These are phyloP conservation scores for Phymatocera aterrima DNA, from an alignment of 2,888 invertebrate genomes.

Conservation along the genomic window DNA sequence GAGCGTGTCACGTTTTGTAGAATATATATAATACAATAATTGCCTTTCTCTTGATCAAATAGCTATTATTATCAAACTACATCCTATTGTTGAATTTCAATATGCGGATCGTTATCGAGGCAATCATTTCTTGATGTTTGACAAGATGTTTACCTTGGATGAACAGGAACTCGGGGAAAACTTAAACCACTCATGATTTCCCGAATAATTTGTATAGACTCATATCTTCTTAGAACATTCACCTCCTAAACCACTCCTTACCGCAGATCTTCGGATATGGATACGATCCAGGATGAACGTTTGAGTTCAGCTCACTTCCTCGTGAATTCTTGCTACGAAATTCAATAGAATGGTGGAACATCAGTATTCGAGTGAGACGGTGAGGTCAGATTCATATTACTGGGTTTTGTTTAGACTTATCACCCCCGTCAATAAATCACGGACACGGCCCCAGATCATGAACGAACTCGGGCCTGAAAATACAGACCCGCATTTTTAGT, in stretches of 20 bases:
- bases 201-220: neutral
- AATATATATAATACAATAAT: neutral
- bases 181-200: constrained; percentile 5
- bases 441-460: neutral
- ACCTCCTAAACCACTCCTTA: neutral
- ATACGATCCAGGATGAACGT: no score
- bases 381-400: neutral
- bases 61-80: neutral
- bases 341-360: neutral
- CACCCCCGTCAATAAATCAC: neutral
- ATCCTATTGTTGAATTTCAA: neutral
- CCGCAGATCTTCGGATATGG: neutral
- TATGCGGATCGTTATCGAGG: neutral
- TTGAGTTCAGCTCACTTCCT: neutral
- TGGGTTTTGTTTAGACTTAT: neutral
- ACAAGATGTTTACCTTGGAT: constrained; percentile 10
- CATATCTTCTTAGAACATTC: neutral
- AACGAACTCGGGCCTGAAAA: no score
- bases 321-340: neutral
- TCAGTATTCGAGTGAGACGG: neutral
- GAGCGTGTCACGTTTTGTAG: neutral
- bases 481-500: no score
- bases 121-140: neutral
- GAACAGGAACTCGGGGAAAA: constrained; percentile 31
- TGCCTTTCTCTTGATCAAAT: neutral